These are phyloP conservation scores for Oncorhynchus tshawytscha DNA, from an alignment of 2,113 vertebrate species.

Conservation along the genomic window DNA sequence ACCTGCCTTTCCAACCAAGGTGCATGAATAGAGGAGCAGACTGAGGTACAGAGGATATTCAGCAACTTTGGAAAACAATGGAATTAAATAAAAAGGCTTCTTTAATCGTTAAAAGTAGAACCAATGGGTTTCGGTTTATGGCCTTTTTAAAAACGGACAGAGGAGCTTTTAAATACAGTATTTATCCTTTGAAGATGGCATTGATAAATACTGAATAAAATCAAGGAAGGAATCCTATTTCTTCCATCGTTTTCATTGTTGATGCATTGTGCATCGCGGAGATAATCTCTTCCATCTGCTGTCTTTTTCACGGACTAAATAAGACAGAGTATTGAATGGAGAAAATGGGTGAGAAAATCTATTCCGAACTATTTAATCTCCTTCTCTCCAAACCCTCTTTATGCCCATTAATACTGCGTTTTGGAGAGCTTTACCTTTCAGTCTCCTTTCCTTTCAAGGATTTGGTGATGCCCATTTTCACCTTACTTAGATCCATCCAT, in stretches of 20 bases:
- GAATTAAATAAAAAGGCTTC: too few relatives aligned
- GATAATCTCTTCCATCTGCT: background rate
- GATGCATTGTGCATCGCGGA: background rate
- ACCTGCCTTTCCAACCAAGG: too few relatives aligned
- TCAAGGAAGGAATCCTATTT: background rate
- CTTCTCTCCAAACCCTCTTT: background rate
- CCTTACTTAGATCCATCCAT: background rate
- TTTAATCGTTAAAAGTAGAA: too few relatives aligned
- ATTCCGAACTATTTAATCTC: background rate
- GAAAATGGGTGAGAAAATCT: background rate
- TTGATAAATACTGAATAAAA: background rate
- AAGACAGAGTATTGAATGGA: background rate
- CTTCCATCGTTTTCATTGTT: background rate
- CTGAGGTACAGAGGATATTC: too few relatives aligned
- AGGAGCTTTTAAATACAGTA: too few relatives aligned
- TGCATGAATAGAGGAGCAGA: too few relatives aligned
- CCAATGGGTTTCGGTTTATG: too few relatives aligned
- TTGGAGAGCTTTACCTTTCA: background rate
- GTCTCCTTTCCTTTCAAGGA: background rate
- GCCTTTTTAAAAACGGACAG: too few relatives aligned
- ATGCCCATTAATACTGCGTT: background rate
- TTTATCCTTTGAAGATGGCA: background rate
- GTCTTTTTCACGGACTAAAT: background rate
- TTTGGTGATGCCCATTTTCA: background rate
- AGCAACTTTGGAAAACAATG: too few relatives aligned